Percentiles rank a stretch among this genome's conserved stretches.
These are phyloP conservation scores for Macropis europaea DNA, from an alignment of 2,888 invertebrate genomes.

Conservation along the genomic window DNA sequence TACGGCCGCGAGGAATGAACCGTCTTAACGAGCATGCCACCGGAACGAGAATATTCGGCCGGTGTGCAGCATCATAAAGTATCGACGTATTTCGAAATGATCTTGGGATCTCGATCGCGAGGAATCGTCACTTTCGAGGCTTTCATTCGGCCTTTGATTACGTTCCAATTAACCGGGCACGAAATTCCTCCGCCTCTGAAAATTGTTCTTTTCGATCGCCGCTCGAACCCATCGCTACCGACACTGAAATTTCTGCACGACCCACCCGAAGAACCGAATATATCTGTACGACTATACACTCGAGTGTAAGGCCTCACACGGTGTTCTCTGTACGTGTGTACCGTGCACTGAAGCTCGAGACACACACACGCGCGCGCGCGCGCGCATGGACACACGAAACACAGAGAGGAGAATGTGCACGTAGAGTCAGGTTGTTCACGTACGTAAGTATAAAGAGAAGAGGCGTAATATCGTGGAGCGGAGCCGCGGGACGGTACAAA, in stretches of 20 bases:
- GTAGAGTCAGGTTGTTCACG: slow-evolving; percentile 37
- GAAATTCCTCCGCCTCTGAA: background rate
- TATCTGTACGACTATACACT: slow-evolving; percentile 25
- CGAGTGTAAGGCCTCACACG: slow-evolving; percentile 8
- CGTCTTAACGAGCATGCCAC: slow-evolving; percentile 1
- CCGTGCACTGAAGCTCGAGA: slow-evolving; percentile 20
- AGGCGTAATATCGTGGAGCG: slow-evolving; percentile 56
- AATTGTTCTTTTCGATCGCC: background rate
- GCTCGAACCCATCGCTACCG: slow-evolving; percentile 42
- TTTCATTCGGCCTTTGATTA: slow-evolving; percentile 34
- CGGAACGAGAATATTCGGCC: background rate
- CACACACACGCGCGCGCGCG: background rate
- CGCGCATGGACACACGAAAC: background rate
- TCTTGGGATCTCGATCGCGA: slow-evolving; percentile 19
- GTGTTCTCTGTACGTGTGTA: background rate
- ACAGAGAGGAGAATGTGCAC: slow-evolving; percentile 12
- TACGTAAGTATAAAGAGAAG: slow-evolving; percentile 43
- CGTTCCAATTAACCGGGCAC: slow-evolving; percentile 34
- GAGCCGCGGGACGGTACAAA: slow-evolving; percentile 68
- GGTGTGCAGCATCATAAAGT: slow-evolving; percentile 16
- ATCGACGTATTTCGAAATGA: background rate
- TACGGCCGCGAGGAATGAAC: slow-evolving; percentile 23
- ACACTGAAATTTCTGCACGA: slow-evolving; percentile 30
- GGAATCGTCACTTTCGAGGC: slow-evolving; percentile 28
- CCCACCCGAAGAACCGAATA: slow-evolving; percentile 32